A percentile compares a stretch with the other conserved stretches of the same genome.
phyloP scores from a whole-genome alignment of 1,140 invertebrate species.

The Danaus plexippus region DNA sequence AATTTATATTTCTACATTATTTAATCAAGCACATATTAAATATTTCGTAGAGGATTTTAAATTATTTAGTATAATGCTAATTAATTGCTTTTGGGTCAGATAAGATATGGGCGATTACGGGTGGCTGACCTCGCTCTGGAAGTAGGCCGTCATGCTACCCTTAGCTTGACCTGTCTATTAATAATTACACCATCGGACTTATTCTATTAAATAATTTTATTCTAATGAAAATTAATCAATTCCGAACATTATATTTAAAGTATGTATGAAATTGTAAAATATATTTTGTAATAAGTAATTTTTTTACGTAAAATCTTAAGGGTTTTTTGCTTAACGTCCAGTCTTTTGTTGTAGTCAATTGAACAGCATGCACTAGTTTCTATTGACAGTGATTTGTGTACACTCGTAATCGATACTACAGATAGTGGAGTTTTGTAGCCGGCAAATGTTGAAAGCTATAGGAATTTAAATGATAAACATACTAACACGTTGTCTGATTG shows the following conservation, averaged over 20 bases:
- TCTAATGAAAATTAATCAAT: no score
- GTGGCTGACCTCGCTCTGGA: conserved; percentile 15
- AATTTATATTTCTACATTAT: no score
- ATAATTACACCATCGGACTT: background rate
- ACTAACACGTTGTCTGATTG: conserved; percentile 30
- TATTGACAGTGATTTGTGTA: conserved; percentile 1
- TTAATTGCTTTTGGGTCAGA: conserved; percentile 2
- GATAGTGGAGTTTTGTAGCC: no score
- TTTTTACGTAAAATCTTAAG: no score
- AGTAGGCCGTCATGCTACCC: conserved; percentile 15
- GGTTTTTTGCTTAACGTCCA: no score
- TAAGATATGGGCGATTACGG: conserved; percentile 11
- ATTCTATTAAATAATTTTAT: no score
- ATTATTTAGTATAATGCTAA: background rate
- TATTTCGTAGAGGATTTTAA: no score
- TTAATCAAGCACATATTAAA: no score
- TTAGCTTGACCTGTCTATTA: conserved; percentile 14
- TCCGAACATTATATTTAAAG: no score
- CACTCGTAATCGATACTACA: conserved; percentile 12
- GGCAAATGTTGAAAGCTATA: background rate
- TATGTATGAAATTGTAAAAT: no score
- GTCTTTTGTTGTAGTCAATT: no score
- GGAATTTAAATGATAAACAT: conserved; percentile 1
- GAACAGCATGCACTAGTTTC: conserved; percentile 8
- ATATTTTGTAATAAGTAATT: no score